Evolutionary conservation across 2,797 vertebrate genomes (phyloP).

Genomic region (Myotis vivesi): DNA sequence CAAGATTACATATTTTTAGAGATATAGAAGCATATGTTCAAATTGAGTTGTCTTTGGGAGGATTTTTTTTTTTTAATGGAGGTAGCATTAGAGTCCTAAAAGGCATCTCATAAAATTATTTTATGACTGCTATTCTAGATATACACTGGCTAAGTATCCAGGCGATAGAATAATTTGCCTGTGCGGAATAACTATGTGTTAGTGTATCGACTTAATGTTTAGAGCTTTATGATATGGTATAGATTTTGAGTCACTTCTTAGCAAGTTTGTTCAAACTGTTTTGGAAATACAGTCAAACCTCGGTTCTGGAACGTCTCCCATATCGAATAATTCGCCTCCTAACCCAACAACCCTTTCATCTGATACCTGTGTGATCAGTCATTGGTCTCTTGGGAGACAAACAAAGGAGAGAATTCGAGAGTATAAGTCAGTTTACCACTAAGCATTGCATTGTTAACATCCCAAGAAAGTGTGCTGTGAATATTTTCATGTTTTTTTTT

Average conservation of each 20-base stretch:
- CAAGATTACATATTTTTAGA: conserved; percentile 37
- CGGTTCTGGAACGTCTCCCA: too few species aligned
- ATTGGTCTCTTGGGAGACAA: too few species aligned
- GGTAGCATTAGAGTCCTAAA: conserved; percentile 11
- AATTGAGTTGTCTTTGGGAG: conserved; percentile 36
- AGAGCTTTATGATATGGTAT: conserved; percentile 14
- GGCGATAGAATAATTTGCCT: background rate
- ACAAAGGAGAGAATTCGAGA: too few species aligned
- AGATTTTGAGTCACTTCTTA: conserved; percentile 21
- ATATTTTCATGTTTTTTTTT: too few species aligned
- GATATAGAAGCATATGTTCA: conserved; percentile 7
- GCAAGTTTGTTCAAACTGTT: conserved; percentile 2
- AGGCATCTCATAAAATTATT: background rate
- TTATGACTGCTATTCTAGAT: background rate
- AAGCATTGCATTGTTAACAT: too few species aligned
- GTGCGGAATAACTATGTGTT: background rate
- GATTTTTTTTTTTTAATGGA: conserved; percentile 37
- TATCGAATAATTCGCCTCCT: too few species aligned
- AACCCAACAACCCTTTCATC: too few species aligned
- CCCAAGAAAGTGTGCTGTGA: too few species aligned
- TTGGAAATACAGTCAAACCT: background rate
- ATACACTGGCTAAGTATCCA: background rate
- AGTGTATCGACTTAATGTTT: conserved; percentile 43
- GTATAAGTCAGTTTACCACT: too few species aligned
- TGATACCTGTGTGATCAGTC: too few species aligned